Percentiles rank a stretch among this genome's conserved stretches.
These are phyloP conservation scores for Achroia grisella DNA, from an alignment of 1,140 invertebrate species.

Conservation along the genomic window DNA sequence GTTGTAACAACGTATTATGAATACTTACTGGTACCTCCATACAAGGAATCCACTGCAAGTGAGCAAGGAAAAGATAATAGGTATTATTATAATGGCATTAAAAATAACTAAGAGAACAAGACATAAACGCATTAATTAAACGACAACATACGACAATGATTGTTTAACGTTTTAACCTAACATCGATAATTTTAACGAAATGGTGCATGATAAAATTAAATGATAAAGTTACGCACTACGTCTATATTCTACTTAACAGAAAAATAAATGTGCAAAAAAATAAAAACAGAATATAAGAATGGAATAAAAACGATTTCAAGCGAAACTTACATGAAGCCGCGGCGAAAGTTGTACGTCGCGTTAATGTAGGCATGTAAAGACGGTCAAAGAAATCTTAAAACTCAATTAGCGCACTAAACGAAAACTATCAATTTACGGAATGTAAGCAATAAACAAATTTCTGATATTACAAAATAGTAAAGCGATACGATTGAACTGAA, in stretches of 20 bases:
- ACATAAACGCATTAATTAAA: slow-evolving; percentile 14
- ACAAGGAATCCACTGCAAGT: slow-evolving; percentile 83
- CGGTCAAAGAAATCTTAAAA: slow-evolving; percentile 67
- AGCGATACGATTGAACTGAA: slow-evolving; percentile 40
- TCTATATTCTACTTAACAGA: slow-evolving; percentile 39
- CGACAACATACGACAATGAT: not conserved
- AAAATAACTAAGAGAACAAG: not conserved
- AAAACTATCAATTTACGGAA: slow-evolving; percentile 44
- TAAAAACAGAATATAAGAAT: slow-evolving; percentile 31
- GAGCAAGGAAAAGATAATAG: slow-evolving; percentile 68
- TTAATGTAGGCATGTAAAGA: slow-evolving; percentile 65
- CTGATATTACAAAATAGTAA: slow-evolving; percentile 26
- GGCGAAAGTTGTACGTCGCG: slow-evolving; percentile 56
- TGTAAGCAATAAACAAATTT: slow-evolving; percentile 49
- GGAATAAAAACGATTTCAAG: slow-evolving; percentile 28
- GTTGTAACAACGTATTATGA: not conserved
- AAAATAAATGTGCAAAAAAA: slow-evolving; percentile 57
- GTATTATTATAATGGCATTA: slow-evolving; percentile 9
- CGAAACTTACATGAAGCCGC: slow-evolving; percentile 72
- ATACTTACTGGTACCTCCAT: slow-evolving; percentile 92
- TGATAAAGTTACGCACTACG: slow-evolving; percentile 42
- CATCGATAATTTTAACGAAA: slow-evolving; percentile 32
- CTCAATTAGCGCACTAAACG: slow-evolving; percentile 40
- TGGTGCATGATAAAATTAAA: slow-evolving; percentile 60
- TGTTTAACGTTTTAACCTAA: slow-evolving; percentile 5